Percentiles rank a stretch among this genome's conserved stretches.
phyloP scores from a whole-genome alignment of 1,140 invertebrate species.

The Drosophila nigrodunni region DNA sequence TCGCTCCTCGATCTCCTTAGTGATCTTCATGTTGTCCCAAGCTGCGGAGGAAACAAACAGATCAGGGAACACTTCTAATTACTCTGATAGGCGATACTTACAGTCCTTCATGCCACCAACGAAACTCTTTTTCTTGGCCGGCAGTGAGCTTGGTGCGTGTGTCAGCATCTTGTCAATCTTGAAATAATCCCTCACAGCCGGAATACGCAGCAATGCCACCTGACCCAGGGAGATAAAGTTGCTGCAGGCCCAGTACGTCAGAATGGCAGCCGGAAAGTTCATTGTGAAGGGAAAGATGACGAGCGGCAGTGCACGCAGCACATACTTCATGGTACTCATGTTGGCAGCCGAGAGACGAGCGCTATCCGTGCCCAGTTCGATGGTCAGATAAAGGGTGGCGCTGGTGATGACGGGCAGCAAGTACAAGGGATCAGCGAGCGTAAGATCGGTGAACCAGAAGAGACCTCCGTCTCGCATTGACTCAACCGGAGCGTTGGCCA shows the following conservation, averaged over 20 bases:
- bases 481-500: slow-evolving; percentile 95
- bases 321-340: slow-evolving; percentile 90
- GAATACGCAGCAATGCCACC: slow-evolving; percentile 90
- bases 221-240: slow-evolving; percentile 95
- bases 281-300: slow-evolving; percentile 94
- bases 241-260: slow-evolving; percentile 95
- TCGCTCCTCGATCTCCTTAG: slow-evolving; percentile 91
- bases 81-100: slow-evolving; percentile 85
- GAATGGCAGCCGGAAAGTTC: slow-evolving; percentile 94
- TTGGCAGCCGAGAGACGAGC: slow-evolving; percentile 88
- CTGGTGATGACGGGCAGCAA: slow-evolving; percentile 94
- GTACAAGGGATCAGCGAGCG: slow-evolving; percentile 95
- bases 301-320: slow-evolving; percentile 91
- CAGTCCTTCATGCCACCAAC: slow-evolving; percentile 92
- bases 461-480: slow-evolving; percentile 95
- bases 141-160: slow-evolving; percentile 86
- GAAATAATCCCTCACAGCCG: slow-evolving; percentile 90
- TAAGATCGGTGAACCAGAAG: slow-evolving; percentile 97
- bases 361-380: slow-evolving; percentile 94
- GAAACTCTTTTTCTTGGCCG: slow-evolving; percentile 91
- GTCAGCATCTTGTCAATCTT: slow-evolving; percentile 90
- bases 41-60: slow-evolving; percentile 85
- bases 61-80: neutral
- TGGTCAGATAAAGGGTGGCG: slow-evolving; percentile 91
- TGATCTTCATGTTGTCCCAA: slow-evolving; percentile 93